Base-by-base conservation (phyloP, 2,888 invertebrate species). In the Pammene aurita region DNA sequence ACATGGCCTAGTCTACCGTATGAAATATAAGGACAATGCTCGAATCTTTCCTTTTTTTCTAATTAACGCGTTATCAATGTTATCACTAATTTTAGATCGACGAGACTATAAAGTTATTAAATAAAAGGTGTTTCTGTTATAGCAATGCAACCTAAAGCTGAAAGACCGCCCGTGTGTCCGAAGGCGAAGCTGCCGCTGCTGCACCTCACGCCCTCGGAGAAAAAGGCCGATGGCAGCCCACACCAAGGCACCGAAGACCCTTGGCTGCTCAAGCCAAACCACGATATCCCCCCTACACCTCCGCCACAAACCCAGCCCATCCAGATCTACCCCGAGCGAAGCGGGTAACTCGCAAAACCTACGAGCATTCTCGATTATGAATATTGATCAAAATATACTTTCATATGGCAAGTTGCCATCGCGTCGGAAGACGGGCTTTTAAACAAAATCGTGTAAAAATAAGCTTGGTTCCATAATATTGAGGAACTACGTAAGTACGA, bases 381-480 rank as follows among this genome's bases (percentile, higher is more conserved):
- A 75, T 77, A 77, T 81, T 80, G 77, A 76, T 64, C 58, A 54
- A 76, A 76, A 74, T 69, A 65, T 74, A 77, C 77, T 82, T 82
- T 80, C 74, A 79, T 82, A 85, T 90, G 91, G 91, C 91, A 90
- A 76, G 72, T 72, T 90, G 92, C 92, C 92, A 92, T 87, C 83
- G 83, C 78, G 82, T 81, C 80, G 80, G 80, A 82, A 81, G 77
- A 83, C 84, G 78, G 88, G 79, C 83, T 87, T 85, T 84, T 78
- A 77, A 79, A 75, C 75, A 74, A 80, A 85, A 84, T 82, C 83
- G 81, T 82, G 82, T 81, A 85, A 88, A 90, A 88, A 90, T 89
- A 89, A 80, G 83, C 78, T 80, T 79, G 79, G 78, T 79, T 82
- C 76, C 79, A 82, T 77, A 80, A 80, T 80, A 80, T 74, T 77